Evolutionary conservation across 2,888 invertebrate species (phyloP), one percentile per base, ranked within the genome.

Genomic region (Caradrina kadenii): DNA sequence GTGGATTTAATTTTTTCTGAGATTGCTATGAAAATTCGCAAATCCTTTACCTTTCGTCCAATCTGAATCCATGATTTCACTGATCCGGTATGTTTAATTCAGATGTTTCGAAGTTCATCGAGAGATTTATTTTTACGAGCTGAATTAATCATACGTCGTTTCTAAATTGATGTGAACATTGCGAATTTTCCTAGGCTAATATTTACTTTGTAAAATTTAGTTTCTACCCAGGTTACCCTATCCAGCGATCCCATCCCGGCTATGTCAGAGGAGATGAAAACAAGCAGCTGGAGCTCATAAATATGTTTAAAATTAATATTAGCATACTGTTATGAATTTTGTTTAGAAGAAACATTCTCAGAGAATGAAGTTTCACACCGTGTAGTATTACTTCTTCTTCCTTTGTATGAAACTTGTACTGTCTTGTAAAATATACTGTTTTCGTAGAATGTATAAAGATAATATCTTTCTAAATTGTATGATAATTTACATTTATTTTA

Each of bases 221-320:
- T 92, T 93, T 93, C 84, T 92, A 93, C 93, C 94, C 93, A 94
- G 95, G 94, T 93, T 81, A 92, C 93, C 95, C 94, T 93, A 91
- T 91, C 95, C 95, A 94, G 94, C 91, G 93, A 90, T 93, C 95
- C 95, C 91, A 90, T 94, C 95, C 94, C 92, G 93, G 93, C 92
- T 87, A 94, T 94, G 93, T 92, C 94, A 92, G 87, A 89, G 93
- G 91, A 93, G 93, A 92, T 82, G 92, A 93, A 94, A 96, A 95
- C 95, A 95, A 95, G 93, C 96, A 95, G 95, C 94, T 96, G 95
- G 94, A 91, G 96, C 95, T 93, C 86, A 61, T 87, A 62, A 50
- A 73, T 87, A 81, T 73, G 66, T 66, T 63, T 67, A 63, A 81
- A 61, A 72, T 54, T 60, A 67, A 70, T 72, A n/a, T 70, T 71